Percentiles rank a stretch among this genome's conserved stretches.
These are phyloP conservation scores for Minunthozetes semirufus DNA, from an alignment of 2,888 invertebrate species.

Conservation along the genomic window DNA sequence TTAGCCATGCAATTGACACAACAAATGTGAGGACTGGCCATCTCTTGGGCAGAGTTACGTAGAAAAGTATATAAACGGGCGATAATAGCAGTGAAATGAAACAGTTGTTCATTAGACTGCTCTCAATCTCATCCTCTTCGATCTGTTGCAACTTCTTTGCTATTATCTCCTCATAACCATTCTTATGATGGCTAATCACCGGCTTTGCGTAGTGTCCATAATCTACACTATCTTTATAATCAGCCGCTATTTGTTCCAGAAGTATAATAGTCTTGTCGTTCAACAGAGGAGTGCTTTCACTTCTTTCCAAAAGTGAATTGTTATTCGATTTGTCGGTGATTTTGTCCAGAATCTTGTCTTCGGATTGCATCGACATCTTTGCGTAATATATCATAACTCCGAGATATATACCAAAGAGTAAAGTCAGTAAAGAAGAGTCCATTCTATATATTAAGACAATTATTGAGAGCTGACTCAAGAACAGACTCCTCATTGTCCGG, in stretches of 20 bases:
- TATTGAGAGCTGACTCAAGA: not conserved
- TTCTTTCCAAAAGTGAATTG: not conserved
- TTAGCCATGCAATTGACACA: conserved; percentile 31
- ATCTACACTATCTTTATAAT: not conserved
- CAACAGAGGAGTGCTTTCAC: not conserved
- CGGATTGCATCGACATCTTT: not conserved
- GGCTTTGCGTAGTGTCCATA: not conserved
- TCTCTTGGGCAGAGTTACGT: conserved; percentile 23
- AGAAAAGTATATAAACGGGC: conserved; percentile 30
- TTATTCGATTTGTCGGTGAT: not conserved
- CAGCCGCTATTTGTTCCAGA: not conserved
- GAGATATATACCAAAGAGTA: conserved; percentile 33
- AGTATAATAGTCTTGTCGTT: not conserved
- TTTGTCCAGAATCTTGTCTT: not conserved
- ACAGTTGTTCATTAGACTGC: conserved; percentile 28
- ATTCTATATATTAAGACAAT: conserved; percentile 12
- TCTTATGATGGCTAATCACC: not conserved
- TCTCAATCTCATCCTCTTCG: conserved; percentile 27
- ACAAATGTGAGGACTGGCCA: conserved; percentile 23
- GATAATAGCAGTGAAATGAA: conserved; percentile 21
- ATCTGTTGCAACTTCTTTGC: not conserved
- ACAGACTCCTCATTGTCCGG: not conserved
- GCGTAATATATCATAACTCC: conserved; percentile 34
- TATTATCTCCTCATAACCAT: conserved; percentile 26
- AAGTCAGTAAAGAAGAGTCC: conserved; percentile 30